Evolutionary conservation across 2,113 vertebrate genomes (phyloP).

Genomic region (Thryonomys swinderianus): DNA sequence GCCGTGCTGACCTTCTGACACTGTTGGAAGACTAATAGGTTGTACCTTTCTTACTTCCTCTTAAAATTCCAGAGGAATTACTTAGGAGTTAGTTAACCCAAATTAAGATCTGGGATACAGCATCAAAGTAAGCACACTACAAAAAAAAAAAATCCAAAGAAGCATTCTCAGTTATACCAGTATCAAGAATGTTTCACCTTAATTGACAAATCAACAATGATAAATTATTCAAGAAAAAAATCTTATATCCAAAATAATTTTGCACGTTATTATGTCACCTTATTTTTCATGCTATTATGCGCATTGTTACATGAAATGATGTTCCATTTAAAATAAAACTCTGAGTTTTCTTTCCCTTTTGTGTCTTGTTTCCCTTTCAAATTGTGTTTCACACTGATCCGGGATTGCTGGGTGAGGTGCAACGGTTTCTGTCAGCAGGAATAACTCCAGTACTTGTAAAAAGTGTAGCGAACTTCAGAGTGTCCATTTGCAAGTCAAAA

Average conservation of each 20-base stretch:
- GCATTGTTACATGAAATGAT: not conserved
- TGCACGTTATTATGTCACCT: not conserved
- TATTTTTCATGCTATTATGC: conserved; percentile 52
- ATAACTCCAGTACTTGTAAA: conserved; percentile 49
- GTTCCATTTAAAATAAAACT: conserved; percentile 56
- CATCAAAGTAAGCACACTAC: not conserved
- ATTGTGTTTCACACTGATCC: conserved; percentile 54
- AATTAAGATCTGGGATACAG: not conserved
- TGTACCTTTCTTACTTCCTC: not conserved
- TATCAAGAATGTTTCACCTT: not conserved
- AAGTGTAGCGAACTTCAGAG: conserved; percentile 55
- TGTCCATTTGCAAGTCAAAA: conserved; percentile 67
- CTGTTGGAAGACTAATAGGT: conserved; percentile 13
- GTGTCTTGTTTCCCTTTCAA: conserved; percentile 59
- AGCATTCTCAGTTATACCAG: not conserved
- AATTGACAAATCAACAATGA: conserved; percentile 27
- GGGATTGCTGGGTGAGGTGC: conserved; percentile 27
- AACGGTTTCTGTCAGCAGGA: not conserved
- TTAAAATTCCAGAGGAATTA: not conserved
- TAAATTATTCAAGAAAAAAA: conserved; percentile 44
- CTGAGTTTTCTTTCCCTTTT: not conserved
- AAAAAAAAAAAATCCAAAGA: not conserved
- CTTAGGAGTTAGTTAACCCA: conserved; percentile 36
- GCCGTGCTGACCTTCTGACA: not conserved
- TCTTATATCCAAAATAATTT: conserved; percentile 16